These are phyloP conservation scores for Ophonus ardosiacus DNA, from an alignment of 2,888 invertebrate species.

Conservation along the genomic window DNA sequence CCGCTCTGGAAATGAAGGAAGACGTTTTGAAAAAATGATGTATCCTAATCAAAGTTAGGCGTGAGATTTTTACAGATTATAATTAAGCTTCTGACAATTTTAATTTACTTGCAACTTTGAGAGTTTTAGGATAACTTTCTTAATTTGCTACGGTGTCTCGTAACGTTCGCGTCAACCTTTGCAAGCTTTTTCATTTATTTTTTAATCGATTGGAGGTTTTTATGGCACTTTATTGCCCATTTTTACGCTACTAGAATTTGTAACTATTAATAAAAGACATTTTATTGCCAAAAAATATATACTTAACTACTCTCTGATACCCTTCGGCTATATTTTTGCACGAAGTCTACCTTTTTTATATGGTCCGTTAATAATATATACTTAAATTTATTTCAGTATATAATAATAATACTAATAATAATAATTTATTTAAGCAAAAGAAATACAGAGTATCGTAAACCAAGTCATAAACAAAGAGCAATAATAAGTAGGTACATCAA, in stretches of 20 bases:
- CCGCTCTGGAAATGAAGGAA: too few species aligned
- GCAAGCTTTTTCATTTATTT: not conserved
- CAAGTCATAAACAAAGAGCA: too few species aligned
- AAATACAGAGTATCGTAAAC: too few species aligned
- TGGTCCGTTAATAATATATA: too few species aligned
- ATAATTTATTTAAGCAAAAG: too few species aligned
- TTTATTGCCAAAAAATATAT: not conserved
- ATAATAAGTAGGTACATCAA: too few species aligned
- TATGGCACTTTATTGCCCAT: not conserved
- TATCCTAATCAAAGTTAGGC: not conserved
- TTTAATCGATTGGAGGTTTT: not conserved
- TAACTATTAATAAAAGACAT: not conserved
- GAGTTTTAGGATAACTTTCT: slow-evolving; percentile 20
- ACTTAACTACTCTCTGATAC: not conserved
- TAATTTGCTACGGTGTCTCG: not conserved
- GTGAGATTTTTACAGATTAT: not conserved
- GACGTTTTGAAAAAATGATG: not conserved
- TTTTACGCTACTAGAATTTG: not conserved
- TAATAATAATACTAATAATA: too few species aligned
- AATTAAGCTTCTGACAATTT: slow-evolving; percentile 39
- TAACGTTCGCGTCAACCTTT: not conserved
- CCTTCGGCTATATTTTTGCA: too few species aligned
- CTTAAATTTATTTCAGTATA: too few species aligned
- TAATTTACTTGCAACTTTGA: slow-evolving; percentile 21
- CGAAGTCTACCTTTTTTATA: too few species aligned